Base-by-base conservation (phyloP, 2,113 vertebrate species). In the Clarias magur region DNA sequence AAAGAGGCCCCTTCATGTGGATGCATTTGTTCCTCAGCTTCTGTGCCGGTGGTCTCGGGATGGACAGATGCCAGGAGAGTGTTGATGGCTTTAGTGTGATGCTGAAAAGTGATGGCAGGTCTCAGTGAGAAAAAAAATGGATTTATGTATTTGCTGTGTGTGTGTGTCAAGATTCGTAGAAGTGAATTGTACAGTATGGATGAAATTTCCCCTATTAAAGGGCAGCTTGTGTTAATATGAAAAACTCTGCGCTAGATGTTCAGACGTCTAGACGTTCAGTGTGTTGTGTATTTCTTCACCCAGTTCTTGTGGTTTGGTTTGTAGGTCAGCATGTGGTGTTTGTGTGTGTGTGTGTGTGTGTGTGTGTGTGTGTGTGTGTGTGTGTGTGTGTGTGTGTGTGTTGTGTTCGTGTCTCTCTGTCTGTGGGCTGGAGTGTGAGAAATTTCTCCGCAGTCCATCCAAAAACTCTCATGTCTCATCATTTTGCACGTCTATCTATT, bases 311-410 rank as follows among this genome's bases (percentile, higher is more conserved):
- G 87, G 86, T 53, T 42, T 78, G 27, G 88, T 86, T 89, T 87
- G 82, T 83, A 70, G 83, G 80, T 81, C 78, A 87, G 56, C 15
- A 87, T 84, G 89, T 83, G 53, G 89, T 87, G 91, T 93, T 89
- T 89, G 90, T 54, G 82, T 80, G 86, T 78, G 78, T 79, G 90
- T 89, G 92, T 93, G 91, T 88, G 89, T 87, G 91, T 92, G 91
- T 88, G 90, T 88, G 87, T 89, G 90, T 54, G 82, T 80, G 86
- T 78, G 78, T 79, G 90, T 89, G 92, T 93, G 91, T 88, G 89
- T 87, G 91, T 92, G 73, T 86, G 83, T 80, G 56, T 78, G 78
- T 79, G 90, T 89, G 92, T 93, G 91, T 88, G 89, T 87, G 91
- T 92, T 88, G 90, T 88, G 87, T 89, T 86, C 82, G 73, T 56